These are phyloP conservation scores for Ambastaia sidthimunki DNA, from an alignment of 2,797 vertebrate species.

Conservation along the genomic window DNA sequence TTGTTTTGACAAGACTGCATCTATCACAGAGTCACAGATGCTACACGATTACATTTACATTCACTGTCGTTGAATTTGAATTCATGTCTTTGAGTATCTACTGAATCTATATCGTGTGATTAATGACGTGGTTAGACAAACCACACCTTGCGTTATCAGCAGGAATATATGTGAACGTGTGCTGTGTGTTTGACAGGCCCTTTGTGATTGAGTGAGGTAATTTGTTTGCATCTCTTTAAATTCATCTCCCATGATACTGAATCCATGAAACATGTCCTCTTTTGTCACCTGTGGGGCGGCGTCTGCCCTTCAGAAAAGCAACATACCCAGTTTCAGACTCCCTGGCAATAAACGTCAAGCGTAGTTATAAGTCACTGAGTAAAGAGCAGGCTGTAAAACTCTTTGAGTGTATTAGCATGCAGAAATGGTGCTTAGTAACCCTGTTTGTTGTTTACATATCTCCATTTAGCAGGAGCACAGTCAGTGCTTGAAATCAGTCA, in stretches of 20 bases:
- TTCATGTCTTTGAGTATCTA: neutral
- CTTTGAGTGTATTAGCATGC: neutral
- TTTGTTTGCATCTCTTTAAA: slow-evolving; percentile 29
- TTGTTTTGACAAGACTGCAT: too few species aligned
- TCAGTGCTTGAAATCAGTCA: slow-evolving; percentile 17
- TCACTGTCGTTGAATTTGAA: too few species aligned
- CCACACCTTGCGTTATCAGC: neutral
- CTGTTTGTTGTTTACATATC: slow-evolving; percentile 37
- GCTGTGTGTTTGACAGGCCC: neutral
- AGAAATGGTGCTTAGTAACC: slow-evolving; percentile 33
- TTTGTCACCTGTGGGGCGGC: slow-evolving; percentile 22
- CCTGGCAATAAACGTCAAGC: slow-evolving; percentile 50
- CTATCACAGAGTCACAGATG: too few species aligned
- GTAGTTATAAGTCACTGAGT: slow-evolving; percentile 39
- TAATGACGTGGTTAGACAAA: neutral
- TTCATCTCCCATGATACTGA: neutral
- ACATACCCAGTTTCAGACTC: slow-evolving; percentile 35
- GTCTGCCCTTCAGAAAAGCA: slow-evolving; percentile 34
- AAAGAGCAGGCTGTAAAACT: slow-evolving; percentile 42
- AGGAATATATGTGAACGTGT: slow-evolving; percentile 1
- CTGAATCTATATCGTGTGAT: neutral
- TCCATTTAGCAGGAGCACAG: slow-evolving; percentile 19
- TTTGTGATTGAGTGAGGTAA: slow-evolving; percentile 11
- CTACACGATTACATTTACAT: too few species aligned
- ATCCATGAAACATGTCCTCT: slow-evolving; percentile 28